Percentiles rank a stretch among this genome's conserved stretches.
Evolutionary conservation across 2,797 vertebrate species (phyloP).

Genomic region (Austrolebias charrua): DNA sequence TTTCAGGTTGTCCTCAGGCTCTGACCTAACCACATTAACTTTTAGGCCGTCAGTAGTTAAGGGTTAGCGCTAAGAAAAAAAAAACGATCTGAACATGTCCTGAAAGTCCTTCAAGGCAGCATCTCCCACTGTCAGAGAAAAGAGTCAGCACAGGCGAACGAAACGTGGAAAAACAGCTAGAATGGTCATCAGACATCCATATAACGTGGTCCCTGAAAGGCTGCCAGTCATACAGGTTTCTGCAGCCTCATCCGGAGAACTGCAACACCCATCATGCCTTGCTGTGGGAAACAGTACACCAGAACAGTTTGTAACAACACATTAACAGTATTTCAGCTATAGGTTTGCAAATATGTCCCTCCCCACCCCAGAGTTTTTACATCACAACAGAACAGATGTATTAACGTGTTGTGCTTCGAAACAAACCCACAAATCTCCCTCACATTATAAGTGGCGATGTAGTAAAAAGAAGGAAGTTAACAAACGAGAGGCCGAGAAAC

Average conservation of each 20-base stretch:
- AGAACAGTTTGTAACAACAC: conserved; percentile 29
- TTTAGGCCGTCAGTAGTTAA: conserved; percentile 51
- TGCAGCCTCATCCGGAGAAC: conserved; percentile 52
- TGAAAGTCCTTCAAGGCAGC: conserved; percentile 71
- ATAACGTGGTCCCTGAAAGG: conserved; percentile 46
- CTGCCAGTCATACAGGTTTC: conserved; percentile 74
- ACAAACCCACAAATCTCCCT: conserved; percentile 25
- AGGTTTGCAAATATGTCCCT: conserved; percentile 24
- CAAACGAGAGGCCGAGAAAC: conserved; percentile 32
- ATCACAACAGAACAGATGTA: conserved; percentile 29
- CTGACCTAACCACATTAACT: conserved; percentile 31
- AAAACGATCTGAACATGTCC: conserved; percentile 48
- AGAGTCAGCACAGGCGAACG: conserved; percentile 34
- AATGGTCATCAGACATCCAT: conserved; percentile 42
- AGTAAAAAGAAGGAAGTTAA: conserved; percentile 33
- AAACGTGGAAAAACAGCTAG: conserved; percentile 39
- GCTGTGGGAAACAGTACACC: conserved; percentile 40
- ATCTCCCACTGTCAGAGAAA: conserved; percentile 43
- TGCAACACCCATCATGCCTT: conserved; percentile 75
- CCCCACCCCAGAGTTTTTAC: conserved; percentile 24
- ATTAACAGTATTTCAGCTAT: conserved; percentile 23
- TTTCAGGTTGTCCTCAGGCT: conserved; percentile 51
- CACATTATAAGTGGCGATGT: conserved; percentile 29
- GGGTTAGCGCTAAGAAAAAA: conserved; percentile 51
- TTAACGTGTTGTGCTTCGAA: conserved; percentile 31